Conservation (phyloP, 2,113 vertebrate genomes). For the Neolamprologus kungweensis region DNA sequence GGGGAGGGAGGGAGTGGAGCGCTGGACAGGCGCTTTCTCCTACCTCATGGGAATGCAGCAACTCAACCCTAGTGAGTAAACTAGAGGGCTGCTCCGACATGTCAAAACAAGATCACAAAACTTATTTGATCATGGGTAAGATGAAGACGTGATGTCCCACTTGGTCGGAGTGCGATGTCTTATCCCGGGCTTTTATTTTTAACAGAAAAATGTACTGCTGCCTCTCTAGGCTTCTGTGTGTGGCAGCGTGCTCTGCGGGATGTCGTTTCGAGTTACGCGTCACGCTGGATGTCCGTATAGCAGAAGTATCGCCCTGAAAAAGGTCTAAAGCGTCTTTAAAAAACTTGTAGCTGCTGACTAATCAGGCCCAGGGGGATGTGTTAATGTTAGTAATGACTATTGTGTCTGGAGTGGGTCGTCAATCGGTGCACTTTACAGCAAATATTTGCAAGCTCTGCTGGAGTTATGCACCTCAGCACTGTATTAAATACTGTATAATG, state of each 20-base stretch:
- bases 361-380: neutral
- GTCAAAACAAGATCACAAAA: slow-evolving; percentile 39
- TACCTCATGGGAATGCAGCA: slow-evolving; percentile 22
- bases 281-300: neutral
- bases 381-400: neutral
- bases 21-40: neutral
- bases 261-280: neutral
- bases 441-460: neutral
- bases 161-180: neutral
- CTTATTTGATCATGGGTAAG: slow-evolving; percentile 28
- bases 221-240: neutral
- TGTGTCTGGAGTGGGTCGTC: neutral
- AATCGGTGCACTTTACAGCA: neutral
- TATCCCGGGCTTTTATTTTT: neutral
- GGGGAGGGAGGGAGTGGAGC: neutral
- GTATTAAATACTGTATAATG: neutral
- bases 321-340: neutral
- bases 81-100: neutral
- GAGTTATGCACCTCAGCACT: neutral
- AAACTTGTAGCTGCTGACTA: neutral
- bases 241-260: neutral
- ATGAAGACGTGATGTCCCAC: slow-evolving; percentile 19
- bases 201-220: neutral
- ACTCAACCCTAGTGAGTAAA: neutral
- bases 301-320: neutral